Percentiles rank a stretch among this genome's conserved stretches.
Evolutionary conservation across 2,888 invertebrate genomes (phyloP).

Genomic region (Metacarcinus magister): DNA sequence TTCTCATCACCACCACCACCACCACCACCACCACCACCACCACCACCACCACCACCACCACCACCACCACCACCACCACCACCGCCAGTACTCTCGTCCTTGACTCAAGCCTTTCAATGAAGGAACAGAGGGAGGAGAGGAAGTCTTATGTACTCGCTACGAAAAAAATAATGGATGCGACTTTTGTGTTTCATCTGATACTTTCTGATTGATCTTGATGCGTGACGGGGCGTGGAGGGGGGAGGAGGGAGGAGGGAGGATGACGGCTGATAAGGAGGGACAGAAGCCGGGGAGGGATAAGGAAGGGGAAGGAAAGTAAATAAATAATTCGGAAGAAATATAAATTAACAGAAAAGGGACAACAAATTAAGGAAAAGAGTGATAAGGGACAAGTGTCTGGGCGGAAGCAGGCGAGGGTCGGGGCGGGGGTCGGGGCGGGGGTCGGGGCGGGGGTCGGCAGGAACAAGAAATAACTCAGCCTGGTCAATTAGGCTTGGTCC

Average conservation of each 20-base stretch:
- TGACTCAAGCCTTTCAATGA: neutral
- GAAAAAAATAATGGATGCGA: neutral
- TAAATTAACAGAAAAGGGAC: constrained; percentile 30
- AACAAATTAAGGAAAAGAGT: neutral
- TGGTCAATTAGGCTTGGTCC: constrained; percentile 78
- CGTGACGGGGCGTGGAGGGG: neutral
- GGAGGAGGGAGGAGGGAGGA: neutral
- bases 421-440: constrained; percentile 3
- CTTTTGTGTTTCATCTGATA: neutral
- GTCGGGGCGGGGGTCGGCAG: neutral
- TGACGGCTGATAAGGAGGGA: neutral
- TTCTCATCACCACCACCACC: neutral
- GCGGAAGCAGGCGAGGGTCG: neutral
- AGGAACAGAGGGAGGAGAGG: neutral
- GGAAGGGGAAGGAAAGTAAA: constrained; percentile 8
- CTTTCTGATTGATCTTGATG: neutral
- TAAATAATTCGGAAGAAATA: neutral
- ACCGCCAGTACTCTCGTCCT: neutral
- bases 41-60: neutral
- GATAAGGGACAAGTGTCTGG: constrained; percentile 22
- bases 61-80: neutral
- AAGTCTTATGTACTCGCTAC: neutral
- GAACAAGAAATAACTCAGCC: constrained; percentile 74
- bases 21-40: neutral
- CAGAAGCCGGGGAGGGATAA: neutral